phyloP scores from a whole-genome alignment of 2,888 invertebrate species.

The Andrena camellia region DNA sequence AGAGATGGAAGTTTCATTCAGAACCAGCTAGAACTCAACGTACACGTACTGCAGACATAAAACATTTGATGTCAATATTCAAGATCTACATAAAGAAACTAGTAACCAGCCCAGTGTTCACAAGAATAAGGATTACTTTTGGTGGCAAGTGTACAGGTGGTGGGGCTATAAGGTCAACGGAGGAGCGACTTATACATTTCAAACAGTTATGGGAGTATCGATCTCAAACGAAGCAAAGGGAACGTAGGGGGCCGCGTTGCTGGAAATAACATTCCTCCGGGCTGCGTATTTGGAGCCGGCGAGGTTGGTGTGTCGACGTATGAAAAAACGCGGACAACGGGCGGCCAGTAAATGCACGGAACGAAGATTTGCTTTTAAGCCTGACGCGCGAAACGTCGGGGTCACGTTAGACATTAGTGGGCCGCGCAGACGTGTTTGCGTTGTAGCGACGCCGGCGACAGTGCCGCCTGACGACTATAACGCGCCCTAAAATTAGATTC shows the following conservation, averaged over 20 bases:
- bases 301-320: slow-evolving; percentile 4
- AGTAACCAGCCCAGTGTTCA: neutral
- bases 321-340: slow-evolving; percentile 31
- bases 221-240: slow-evolving; percentile 28
- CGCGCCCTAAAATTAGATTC: slow-evolving; percentile 60
- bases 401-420: slow-evolving; percentile 54
- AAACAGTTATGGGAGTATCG: slow-evolving; percentile 29
- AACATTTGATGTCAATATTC: neutral
- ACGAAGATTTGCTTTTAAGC: slow-evolving; percentile 60
- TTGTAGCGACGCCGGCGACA: slow-evolving; percentile 52
- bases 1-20: slow-evolving; percentile 1
- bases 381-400: slow-evolving; percentile 34
- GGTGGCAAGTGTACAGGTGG: neutral
- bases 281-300: slow-evolving; percentile 12
- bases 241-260: slow-evolving; percentile 16
- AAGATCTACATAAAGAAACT: neutral
- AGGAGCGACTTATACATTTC: slow-evolving; percentile 18
- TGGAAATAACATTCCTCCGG: slow-evolving; percentile 47
- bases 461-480: slow-evolving; percentile 39
- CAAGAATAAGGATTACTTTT: neutral
- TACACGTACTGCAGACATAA: neutral
- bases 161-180: neutral
- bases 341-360: slow-evolving; percentile 20
- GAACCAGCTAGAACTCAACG: neutral
- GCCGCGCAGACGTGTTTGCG: slow-evolving; percentile 56